These are phyloP conservation scores for Rhimphoctona megacephalus DNA, from an alignment of 2,888 invertebrate species.

Conservation along the genomic window DNA sequence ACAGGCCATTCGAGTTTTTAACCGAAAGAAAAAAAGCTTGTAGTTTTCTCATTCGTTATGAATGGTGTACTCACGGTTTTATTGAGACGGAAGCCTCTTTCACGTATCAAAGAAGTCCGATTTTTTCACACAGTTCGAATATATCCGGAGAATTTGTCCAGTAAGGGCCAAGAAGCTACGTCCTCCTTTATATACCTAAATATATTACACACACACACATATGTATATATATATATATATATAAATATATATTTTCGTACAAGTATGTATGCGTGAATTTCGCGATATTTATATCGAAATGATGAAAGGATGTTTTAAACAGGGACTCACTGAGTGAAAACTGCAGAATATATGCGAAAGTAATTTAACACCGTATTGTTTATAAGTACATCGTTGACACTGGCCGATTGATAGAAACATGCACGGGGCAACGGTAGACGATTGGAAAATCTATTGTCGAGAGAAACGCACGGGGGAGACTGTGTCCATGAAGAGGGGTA, in stretches of 20 bases:
- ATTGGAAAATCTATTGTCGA: constrained; percentile 69
- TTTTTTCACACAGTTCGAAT: constrained; percentile 41
- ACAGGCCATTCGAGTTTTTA: neutral
- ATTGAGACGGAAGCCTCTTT: constrained; percentile 22
- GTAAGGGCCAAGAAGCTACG: constrained; percentile 22
- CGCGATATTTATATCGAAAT: neutral
- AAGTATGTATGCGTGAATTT: constrained; percentile 9
- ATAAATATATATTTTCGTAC: neutral
- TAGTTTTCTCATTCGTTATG: too few relatives aligned
- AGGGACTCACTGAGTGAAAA: constrained; percentile 18
- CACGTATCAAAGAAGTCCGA: constrained; percentile 55
- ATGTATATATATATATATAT: too few relatives aligned
- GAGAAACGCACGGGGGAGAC: constrained; percentile 51
- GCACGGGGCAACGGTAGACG: constrained; percentile 62
- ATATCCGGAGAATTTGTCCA: constrained; percentile 51
- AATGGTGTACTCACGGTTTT: constrained; percentile 50
- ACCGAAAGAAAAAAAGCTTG: constrained; percentile 13
- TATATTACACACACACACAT: neutral
- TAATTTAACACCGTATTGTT: constrained; percentile 48
- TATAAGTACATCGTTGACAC: constrained; percentile 65
- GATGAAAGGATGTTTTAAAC: neutral
- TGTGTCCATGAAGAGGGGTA: constrained; percentile 46
- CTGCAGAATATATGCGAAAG: neutral
- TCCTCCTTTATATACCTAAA: constrained; percentile 28
- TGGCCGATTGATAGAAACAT: constrained; percentile 51